phyloP scores from a whole-genome alignment of 2,888 invertebrate species.

The Strigamia maritima region DNA sequence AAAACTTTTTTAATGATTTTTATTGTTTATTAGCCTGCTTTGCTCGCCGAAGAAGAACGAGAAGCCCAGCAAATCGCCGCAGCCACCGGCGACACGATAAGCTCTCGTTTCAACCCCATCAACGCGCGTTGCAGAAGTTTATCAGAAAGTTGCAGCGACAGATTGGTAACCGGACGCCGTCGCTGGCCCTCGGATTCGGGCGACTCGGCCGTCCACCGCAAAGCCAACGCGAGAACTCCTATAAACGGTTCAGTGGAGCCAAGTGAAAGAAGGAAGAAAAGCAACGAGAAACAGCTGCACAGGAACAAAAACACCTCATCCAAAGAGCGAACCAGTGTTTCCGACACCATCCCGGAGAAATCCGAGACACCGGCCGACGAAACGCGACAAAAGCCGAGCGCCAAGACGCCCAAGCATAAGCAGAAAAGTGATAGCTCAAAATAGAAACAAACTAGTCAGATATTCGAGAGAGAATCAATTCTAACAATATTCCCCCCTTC shows the following conservation, averaged over 20 bases:
- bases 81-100: background rate
- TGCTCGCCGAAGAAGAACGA: slow-evolving; percentile 26
- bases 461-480: background rate
- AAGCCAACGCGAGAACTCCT: background rate
- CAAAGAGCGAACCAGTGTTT: background rate
- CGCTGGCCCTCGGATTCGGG: slow-evolving; percentile 29
- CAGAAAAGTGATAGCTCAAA: background rate
- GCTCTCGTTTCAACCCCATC: background rate
- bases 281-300: background rate
- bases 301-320: background rate
- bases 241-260: background rate
- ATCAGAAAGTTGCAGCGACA: slow-evolving; percentile 3
- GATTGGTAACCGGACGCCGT: background rate
- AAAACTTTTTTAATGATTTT: background rate
- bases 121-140: background rate
- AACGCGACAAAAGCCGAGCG: background rate
- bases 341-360: background rate
- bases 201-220: background rate
- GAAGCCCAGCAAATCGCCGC: background rate
- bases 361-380: background rate
- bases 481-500: background rate
- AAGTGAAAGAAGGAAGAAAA: background rate
- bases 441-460: background rate
- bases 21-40: background rate
- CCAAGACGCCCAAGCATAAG: background rate